These are phyloP conservation scores for Trachelus stipa DNA, from an alignment of 2,888 invertebrate species.

Conservation along the genomic window DNA sequence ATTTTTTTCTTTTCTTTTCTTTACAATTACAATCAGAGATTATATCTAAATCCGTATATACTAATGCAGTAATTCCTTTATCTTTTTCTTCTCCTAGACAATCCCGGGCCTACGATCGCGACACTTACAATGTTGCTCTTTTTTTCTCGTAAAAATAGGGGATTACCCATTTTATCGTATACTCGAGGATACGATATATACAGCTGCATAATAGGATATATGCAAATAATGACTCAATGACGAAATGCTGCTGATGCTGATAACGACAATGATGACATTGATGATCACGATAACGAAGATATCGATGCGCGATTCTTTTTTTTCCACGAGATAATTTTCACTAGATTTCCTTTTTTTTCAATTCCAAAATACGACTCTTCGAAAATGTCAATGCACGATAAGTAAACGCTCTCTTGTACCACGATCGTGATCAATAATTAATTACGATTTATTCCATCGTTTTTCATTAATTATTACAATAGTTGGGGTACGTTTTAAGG, in stretches of 20 bases:
- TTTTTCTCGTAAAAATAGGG: neutral
- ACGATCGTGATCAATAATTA: slow-evolving; percentile 6
- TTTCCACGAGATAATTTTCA: neutral
- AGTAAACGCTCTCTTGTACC: slow-evolving; percentile 14
- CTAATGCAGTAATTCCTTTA: neutral
- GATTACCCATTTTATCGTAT: neutral
- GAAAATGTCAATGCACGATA: slow-evolving; percentile 10
- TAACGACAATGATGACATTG: neutral
- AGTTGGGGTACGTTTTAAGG: slow-evolving; percentile 13
- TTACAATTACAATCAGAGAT: neutral
- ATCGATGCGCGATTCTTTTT: neutral
- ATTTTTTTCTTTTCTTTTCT: neutral
- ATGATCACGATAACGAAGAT: neutral
- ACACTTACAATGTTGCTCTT: neutral
- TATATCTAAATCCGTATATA: neutral
- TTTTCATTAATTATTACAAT: neutral
- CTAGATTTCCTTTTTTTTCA: slow-evolving; percentile 1
- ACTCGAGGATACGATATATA: neutral
- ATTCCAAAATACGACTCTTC: slow-evolving; percentile 14
- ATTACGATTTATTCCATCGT: neutral
- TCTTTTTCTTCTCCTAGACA: neutral
- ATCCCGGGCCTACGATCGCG: neutral
- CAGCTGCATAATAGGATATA: neutral
- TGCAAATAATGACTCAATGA: neutral
- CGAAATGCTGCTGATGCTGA: neutral